A percentile compares a stretch with the other conserved stretches of the same genome.
phyloP scores from a whole-genome alignment of 2,113 vertebrate genomes.

The Aspiorhynchus laticeps region DNA sequence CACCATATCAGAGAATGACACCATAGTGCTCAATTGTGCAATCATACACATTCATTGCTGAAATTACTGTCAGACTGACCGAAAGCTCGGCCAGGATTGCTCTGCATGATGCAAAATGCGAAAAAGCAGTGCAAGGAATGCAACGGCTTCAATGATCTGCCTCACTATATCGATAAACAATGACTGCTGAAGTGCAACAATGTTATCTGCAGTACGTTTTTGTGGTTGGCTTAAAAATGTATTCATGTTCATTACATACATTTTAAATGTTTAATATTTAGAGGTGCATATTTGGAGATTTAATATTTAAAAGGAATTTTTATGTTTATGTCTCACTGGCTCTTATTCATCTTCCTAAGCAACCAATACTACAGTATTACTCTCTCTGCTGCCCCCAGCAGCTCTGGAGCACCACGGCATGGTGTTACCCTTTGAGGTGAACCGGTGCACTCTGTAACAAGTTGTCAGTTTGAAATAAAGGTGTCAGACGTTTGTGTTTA shows the following conservation, averaged over 20 bases:
- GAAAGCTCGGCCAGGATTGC: conserved; percentile 22
- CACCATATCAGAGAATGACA: conserved; percentile 26
- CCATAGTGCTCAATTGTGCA: conserved; percentile 12
- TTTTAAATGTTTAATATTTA: neutral
- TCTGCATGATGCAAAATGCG: conserved; percentile 39
- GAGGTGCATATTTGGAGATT: neutral
- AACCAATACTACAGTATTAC: neutral
- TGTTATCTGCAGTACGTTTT: neutral
- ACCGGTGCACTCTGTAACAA: neutral
- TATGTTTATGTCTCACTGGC: neutral
- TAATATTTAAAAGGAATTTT: neutral
- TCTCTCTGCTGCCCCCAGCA: neutral
- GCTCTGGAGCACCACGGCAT: neutral
- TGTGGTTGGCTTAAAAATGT: neutral
- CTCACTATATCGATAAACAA: conserved; percentile 4
- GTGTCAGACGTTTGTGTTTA: neutral
- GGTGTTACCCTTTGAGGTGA: neutral
- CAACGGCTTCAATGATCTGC: conserved; percentile 15
- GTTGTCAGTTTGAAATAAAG: neutral
- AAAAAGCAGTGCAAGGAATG: conserved; percentile 36
- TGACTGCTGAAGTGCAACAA: neutral
- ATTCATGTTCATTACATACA: neutral
- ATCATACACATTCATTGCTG: conserved; percentile 23
- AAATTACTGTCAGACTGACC: conserved; percentile 36
- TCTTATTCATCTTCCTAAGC: neutral